A percentile compares a stretch with the other conserved stretches of the same genome.
Evolutionary conservation across 2,888 invertebrate genomes (phyloP).

Genomic region (Perizoma affinitatum): DNA sequence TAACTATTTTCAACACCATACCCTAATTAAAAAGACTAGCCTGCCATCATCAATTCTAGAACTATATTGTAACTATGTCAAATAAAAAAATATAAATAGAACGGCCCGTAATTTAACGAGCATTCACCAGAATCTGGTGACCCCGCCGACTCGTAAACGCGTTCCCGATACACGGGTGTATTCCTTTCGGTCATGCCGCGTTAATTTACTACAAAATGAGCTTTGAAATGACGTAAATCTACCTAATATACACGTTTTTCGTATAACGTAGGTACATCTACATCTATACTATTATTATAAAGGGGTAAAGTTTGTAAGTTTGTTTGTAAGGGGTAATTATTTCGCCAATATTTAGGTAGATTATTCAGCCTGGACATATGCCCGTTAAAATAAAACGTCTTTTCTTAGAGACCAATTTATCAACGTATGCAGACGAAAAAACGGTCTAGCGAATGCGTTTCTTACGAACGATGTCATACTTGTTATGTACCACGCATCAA

Average conservation of each 20-base stretch:
- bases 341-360: too few species aligned
- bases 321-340: background rate
- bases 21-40: slow-evolving; percentile 6
- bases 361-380: too few species aligned
- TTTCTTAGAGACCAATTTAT: too few species aligned
- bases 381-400: too few species aligned
- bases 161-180: slow-evolving; percentile 62
- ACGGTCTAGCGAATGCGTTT: too few species aligned
- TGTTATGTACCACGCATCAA: too few species aligned
- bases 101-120: slow-evolving; percentile 69
- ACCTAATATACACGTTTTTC: too few species aligned
- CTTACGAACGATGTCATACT: too few species aligned
- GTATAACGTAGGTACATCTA: too few species aligned
- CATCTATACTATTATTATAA: too few species aligned
- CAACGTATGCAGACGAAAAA: too few species aligned
- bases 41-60: slow-evolving; percentile 47
- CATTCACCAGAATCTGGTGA: slow-evolving; percentile 77
- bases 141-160: slow-evolving; percentile 72
- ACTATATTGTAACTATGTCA: slow-evolving; percentile 63
- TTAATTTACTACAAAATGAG: slow-evolving; percentile 28
- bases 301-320: background rate
- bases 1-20: background rate
- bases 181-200: slow-evolving; percentile 38
- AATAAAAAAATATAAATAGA: slow-evolving; percentile 59
- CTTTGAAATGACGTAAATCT: slow-evolving; percentile 34